A percentile compares a stretch with the other conserved stretches of the same genome.
Evolutionary conservation across 2,113 vertebrate genomes (phyloP).

Genomic region (Pollimyrus isidori): DNA sequence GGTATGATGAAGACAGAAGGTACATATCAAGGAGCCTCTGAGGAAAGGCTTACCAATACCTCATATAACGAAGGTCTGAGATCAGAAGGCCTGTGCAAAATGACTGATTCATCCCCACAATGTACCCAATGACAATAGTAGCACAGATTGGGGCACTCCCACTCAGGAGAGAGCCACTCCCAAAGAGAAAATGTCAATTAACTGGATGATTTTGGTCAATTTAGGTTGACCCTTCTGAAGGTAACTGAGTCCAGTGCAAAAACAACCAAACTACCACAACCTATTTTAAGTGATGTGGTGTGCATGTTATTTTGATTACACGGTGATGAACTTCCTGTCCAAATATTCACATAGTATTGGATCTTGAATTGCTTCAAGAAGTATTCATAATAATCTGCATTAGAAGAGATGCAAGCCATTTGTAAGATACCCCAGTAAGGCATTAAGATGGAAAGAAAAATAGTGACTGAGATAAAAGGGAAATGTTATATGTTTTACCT

Average conservation of each 20-base stretch:
- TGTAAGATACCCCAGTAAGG: neutral
- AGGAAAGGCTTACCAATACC: neutral
- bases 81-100: neutral
- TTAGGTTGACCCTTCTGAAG: neutral
- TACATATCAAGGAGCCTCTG: neutral
- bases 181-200: neutral
- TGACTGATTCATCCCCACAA: neutral
- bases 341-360: neutral
- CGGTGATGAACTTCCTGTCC: neutral
- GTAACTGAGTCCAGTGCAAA: neutral
- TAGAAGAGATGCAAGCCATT: neutral
- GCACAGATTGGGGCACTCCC: neutral
- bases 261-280: neutral
- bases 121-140: neutral
- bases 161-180: neutral
- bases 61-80: neutral
- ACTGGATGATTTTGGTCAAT: neutral
- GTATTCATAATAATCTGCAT: neutral
- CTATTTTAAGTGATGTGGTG: neutral
- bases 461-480: neutral
- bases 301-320: neutral
- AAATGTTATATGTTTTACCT: conserved; percentile 61
- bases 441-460: neutral
- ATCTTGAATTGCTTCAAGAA: neutral
- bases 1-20: neutral